phyloP scores from a whole-genome alignment of 1,140 invertebrate genomes.

The Hycleus phaleratus region DNA sequence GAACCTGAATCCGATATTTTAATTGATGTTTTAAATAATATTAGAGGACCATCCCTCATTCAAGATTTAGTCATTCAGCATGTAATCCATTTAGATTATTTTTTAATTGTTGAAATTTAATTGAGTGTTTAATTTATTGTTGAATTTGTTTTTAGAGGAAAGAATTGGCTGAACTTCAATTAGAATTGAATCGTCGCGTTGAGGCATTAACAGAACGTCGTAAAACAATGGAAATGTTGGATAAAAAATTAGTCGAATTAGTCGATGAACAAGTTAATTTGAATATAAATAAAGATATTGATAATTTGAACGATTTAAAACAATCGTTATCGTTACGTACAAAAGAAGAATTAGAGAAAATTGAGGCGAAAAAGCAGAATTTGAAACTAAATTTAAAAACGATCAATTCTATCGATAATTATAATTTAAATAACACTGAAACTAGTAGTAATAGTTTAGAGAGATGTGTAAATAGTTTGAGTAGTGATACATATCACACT shows the following conservation, averaged over 20 bases:
- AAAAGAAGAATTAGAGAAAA: conserved; percentile 42
- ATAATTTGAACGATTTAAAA: conserved; percentile 42
- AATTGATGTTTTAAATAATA: conserved; percentile 34
- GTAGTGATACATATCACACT: conserved; percentile 67
- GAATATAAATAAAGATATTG: conserved; percentile 10
- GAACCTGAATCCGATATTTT: conserved; percentile 34
- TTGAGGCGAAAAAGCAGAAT: conserved; percentile 44
- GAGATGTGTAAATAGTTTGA: conserved; percentile 37
- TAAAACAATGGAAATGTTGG: conserved; percentile 53
- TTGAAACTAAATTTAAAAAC: conserved; percentile 40
- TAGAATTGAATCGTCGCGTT: conserved; percentile 53
- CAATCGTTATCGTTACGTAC: conserved; percentile 43
- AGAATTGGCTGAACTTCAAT: conserved; percentile 56
- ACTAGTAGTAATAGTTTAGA: conserved; percentile 19
- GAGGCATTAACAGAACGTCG: conserved; percentile 53
- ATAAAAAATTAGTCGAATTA: conserved; percentile 51
- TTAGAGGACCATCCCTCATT: conserved; percentile 49
- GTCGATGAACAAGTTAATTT: conserved; percentile 42
- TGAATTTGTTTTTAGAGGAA: conserved; percentile 34
- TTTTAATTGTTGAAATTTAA: no score
- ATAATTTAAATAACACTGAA: conserved; percentile 22
- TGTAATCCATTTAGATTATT: conserved; percentile 42
- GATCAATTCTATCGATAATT: conserved; percentile 33
- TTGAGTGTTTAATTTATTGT: background rate
- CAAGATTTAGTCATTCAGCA: conserved; percentile 55